phyloP scores from a whole-genome alignment of 2,797 vertebrate species.

The Ispidina picta region DNA sequence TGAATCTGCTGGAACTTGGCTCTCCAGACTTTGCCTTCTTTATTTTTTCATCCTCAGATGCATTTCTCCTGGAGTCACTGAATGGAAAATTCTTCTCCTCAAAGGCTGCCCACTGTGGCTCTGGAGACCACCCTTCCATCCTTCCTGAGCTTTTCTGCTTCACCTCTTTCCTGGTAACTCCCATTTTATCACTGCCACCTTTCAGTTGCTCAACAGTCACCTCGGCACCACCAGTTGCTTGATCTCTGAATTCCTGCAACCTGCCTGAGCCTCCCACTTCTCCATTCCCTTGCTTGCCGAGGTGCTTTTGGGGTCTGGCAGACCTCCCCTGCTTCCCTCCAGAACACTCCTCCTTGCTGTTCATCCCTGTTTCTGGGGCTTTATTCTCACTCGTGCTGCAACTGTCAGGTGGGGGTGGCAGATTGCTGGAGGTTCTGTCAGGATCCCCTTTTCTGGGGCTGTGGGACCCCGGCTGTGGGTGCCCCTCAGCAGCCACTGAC shows the following conservation, averaged over 20 bases:
- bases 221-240: background rate
- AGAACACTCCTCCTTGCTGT: constrained; percentile 16
- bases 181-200: constrained; percentile 62
- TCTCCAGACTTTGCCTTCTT: constrained; percentile 52
- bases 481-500: constrained; percentile 21
- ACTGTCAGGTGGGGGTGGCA: constrained; percentile 55
- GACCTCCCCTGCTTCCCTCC: constrained; percentile 66
- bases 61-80: constrained; percentile 71
- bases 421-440: constrained; percentile 1
- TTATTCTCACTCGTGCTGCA: constrained; percentile 72
- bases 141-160: constrained; percentile 70
- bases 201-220: background rate
- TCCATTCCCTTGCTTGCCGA: constrained; percentile 59
- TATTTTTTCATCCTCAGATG: constrained; percentile 42
- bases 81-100: background rate
- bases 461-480: background rate
- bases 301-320: constrained; percentile 82
- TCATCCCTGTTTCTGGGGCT: constrained; percentile 1
- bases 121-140: constrained; percentile 56
- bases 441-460: constrained; percentile 54
- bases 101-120: background rate
- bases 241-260: constrained; percentile 60
- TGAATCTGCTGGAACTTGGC: constrained; percentile 43
- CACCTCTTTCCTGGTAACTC: constrained; percentile 39
- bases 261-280: background rate